Percentiles rank a stretch among this genome's conserved stretches.
Conservation (phyloP, 2,113 vertebrate species). For the Rissa tridactyla region DNA sequence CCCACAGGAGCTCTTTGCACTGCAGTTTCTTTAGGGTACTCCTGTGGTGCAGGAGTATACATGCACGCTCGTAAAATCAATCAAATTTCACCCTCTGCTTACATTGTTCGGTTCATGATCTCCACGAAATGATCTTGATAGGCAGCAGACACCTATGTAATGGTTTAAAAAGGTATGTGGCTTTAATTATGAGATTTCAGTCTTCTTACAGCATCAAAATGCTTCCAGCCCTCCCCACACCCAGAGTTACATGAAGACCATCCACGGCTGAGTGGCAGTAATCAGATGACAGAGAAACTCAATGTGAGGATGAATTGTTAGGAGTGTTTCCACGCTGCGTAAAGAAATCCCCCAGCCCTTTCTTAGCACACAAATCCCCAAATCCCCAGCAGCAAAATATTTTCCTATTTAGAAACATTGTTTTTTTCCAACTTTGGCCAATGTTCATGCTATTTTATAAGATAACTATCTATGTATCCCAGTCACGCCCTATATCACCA, state of each 20-base stretch:
- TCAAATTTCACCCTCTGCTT: not conserved
- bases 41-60: no score
- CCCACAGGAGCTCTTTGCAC: not conserved
- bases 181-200: not conserved
- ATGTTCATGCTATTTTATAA: not conserved
- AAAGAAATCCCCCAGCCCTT: not conserved
- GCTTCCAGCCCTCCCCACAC: not conserved
- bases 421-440: not conserved
- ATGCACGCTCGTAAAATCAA: not conserved
- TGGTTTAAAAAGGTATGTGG: not conserved
- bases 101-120: not conserved
- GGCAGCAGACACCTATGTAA: not conserved
- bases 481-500: not conserved
- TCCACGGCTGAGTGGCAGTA: not conserved
- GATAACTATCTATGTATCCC: not conserved
- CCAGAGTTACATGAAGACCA: not conserved
- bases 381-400: conserved; percentile 40
- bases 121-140: not conserved
- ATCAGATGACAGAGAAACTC: not conserved
- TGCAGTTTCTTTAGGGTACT: not conserved
- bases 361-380: conserved; percentile 19
- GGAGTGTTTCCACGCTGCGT: conserved; percentile 18
- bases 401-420: conserved; percentile 33
- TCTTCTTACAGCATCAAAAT: not conserved
- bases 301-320: not conserved